A percentile compares a stretch with the other conserved stretches of the same genome.
Conservation (phyloP, 2,797 vertebrate species). For the Discoglossus pictus region DNA sequence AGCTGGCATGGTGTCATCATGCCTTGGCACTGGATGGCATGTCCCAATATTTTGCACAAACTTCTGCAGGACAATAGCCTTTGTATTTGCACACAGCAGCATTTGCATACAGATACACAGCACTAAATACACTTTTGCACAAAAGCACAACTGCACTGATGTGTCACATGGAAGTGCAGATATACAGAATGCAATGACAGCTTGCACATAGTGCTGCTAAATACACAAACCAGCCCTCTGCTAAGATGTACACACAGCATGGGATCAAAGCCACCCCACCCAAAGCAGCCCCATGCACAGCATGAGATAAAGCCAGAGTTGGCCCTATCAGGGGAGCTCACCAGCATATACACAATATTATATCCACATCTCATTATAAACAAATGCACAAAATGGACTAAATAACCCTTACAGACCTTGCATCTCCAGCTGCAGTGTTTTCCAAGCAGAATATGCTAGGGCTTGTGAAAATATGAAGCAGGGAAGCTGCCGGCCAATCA, state of each 20-base stretch:
- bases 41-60: constrained; percentile 21
- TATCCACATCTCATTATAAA: constrained; percentile 1
- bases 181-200: no score
- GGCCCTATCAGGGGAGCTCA: neutral
- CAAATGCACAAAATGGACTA: constrained; percentile 42
- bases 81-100: neutral
- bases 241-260: constrained; percentile 28
- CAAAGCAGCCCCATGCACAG: constrained; percentile 26
- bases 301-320: constrained; percentile 15
- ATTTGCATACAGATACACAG: constrained; percentile 42
- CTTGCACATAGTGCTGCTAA: neutral
- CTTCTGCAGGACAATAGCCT: constrained; percentile 15
- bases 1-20: no score
- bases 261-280: constrained; percentile 54
- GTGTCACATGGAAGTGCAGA: no score
- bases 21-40: neutral
- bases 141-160: no score
- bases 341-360: neutral
- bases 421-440: constrained; percentile 71
- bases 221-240: constrained; percentile 31
- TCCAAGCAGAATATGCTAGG: constrained; percentile 66
- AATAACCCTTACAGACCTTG: constrained; percentile 81
- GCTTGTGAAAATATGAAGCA: constrained; percentile 64
- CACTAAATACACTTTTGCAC: no score
- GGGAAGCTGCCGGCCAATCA: constrained; percentile 66